These are phyloP conservation scores for Puma concolor DNA, from an alignment of 2,113 vertebrate genomes.

Conservation along the genomic window DNA sequence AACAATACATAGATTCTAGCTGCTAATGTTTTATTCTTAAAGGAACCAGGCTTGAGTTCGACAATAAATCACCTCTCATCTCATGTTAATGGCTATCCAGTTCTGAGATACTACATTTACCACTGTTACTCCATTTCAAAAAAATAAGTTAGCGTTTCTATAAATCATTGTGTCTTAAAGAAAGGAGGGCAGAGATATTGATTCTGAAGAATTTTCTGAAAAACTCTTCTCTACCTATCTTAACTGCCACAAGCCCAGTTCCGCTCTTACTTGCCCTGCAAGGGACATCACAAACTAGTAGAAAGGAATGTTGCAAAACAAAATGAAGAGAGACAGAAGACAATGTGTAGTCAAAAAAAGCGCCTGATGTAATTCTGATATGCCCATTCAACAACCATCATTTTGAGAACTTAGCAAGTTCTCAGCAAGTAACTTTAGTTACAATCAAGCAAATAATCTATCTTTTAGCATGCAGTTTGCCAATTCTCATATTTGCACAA, in stretches of 20 bases:
- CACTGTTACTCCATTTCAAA: not conserved
- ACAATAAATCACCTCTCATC: not conserved
- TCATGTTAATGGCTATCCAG: not conserved
- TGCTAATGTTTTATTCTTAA: constrained; percentile 8
- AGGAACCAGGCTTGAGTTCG: not conserved
- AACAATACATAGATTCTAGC: not conserved
- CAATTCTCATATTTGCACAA: not conserved
- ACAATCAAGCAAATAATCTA: not conserved
- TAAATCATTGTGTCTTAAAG: not conserved
- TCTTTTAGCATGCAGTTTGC: not conserved
- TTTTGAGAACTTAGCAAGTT: not conserved
- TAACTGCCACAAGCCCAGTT: not conserved
- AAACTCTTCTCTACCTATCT: not conserved
- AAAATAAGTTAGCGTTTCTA: not conserved
- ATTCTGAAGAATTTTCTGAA: not conserved
- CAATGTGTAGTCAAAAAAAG: not conserved
- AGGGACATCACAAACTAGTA: not conserved
- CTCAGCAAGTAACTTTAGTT: not conserved
- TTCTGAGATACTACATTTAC: not conserved
- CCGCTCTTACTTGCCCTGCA: not conserved
- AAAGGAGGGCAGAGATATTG: not conserved
- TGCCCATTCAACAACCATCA: not conserved
- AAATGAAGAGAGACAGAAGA: not conserved
- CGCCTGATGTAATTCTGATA: not conserved
- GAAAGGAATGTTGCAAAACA: not conserved